These are phyloP conservation scores for Phocides pigmalion DNA, from an alignment of 1,140 invertebrate genomes.

Conservation along the genomic window DNA sequence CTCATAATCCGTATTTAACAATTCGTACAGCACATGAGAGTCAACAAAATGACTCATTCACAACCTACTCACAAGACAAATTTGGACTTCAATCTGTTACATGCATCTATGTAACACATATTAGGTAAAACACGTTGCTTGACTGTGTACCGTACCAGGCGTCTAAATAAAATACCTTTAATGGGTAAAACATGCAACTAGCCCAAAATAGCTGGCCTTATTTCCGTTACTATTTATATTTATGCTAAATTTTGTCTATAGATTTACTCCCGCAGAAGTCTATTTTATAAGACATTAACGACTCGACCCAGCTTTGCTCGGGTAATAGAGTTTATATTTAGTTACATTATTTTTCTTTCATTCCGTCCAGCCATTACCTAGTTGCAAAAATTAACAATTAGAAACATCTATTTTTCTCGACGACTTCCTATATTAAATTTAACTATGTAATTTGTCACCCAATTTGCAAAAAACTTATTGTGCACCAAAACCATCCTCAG, in stretches of 20 bases:
- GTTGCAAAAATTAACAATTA: too few relatives aligned
- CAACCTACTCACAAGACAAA: not conserved
- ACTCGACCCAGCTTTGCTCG: too few relatives aligned
- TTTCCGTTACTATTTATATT: constrained; percentile 2
- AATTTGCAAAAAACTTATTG: too few relatives aligned
- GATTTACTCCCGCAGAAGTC: too few relatives aligned
- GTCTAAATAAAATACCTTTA: constrained; percentile 5
- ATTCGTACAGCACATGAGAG: not conserved
- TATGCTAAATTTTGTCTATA: not conserved
- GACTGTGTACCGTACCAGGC: not conserved
- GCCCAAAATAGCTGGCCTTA: constrained; percentile 15
- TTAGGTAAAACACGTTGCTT: constrained; percentile 18
- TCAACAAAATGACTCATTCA: not conserved
- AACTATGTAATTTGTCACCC: too few relatives aligned
- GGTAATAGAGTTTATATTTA: too few relatives aligned
- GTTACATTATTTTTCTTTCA: too few relatives aligned
- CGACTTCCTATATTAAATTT: too few relatives aligned
- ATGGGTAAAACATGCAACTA: not conserved
- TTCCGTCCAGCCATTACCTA: too few relatives aligned
- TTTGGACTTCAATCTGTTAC: not conserved
- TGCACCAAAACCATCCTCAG: too few relatives aligned
- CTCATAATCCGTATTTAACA: too few relatives aligned
- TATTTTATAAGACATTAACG: not conserved
- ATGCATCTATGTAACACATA: not conserved
- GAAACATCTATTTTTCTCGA: too few relatives aligned